These are phyloP conservation scores for human DNA, from an alignment of 2,113 vertebrate species.

Conservation along the genomic window DNA sequence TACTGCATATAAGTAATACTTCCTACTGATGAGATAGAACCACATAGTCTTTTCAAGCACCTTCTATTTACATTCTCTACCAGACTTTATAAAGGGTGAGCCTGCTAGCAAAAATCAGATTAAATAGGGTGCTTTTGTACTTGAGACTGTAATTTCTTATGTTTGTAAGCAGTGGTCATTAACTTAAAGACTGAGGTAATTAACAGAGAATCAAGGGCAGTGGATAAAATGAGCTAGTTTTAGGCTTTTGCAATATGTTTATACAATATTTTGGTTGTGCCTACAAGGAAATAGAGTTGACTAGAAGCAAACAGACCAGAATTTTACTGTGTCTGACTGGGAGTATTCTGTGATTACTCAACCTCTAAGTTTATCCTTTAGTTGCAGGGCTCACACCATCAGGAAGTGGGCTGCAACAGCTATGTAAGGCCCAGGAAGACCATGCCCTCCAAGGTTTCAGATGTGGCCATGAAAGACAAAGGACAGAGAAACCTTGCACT, in stretches of 20 bases:
- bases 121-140: background rate
- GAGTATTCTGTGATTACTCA: too few relatives aligned
- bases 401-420: rapidly evolving
- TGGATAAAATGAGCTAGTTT: background rate
- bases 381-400: background rate
- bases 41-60: background rate
- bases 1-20: too few relatives aligned
- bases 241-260: background rate
- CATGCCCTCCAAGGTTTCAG: background rate
- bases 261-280: background rate
- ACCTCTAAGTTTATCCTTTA: background rate
- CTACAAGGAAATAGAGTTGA: background rate
- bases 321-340: background rate
- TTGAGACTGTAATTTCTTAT: background rate
- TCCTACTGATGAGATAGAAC: background rate
- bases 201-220: background rate
- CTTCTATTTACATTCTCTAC: background rate
- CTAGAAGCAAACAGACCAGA: background rate
- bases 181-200: background rate
- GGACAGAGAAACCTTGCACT: background rate
- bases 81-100: background rate
- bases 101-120: background rate
- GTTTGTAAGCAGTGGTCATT: background rate
- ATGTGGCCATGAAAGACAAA: too few relatives aligned
- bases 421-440: rapidly evolving